Evolutionary conservation across 2,113 vertebrate species (phyloP).

Genomic region (Erythrocercus mccallii): DNA sequence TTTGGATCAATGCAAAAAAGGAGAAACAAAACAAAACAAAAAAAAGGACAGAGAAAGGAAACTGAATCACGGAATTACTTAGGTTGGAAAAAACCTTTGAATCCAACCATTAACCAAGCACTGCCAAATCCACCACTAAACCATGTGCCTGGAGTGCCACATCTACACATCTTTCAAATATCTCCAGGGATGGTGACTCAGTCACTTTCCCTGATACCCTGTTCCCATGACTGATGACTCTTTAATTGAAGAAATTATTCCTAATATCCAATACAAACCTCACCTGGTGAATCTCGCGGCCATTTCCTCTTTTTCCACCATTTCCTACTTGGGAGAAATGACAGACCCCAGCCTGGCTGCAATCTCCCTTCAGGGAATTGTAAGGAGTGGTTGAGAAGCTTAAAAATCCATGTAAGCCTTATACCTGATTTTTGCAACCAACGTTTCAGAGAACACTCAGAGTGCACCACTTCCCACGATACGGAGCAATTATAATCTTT

Average conservation of each 20-base stretch:
- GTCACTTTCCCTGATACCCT: not conserved
- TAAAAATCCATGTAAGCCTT: not conserved
- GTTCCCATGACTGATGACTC: fast-evolving
- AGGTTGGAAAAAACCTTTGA: not conserved
- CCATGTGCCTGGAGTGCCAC: fast-evolving
- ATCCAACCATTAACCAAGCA: not conserved
- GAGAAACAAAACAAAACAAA: fast-evolving
- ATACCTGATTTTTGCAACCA: not conserved
- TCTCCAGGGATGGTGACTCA: not conserved
- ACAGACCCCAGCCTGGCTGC: not conserved
- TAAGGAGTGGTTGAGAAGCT: not conserved
- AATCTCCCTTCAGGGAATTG: not conserved
- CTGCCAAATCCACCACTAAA: not conserved
- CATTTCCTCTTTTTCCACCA: not conserved
- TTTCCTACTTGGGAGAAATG: not conserved
- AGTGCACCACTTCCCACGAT: fast-evolving
- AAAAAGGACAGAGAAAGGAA: fast-evolving
- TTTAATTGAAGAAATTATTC: not conserved
- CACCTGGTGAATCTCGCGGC: not conserved
- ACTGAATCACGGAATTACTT: not conserved
- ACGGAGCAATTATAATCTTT: not conserved
- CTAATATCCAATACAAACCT: not conserved
- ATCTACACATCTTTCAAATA: fast-evolving
- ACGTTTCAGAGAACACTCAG: not conserved
- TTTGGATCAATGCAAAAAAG: not conserved